Base-by-base conservation (phyloP, 2,888 invertebrate species). In the Tipula vernalis region DNA sequence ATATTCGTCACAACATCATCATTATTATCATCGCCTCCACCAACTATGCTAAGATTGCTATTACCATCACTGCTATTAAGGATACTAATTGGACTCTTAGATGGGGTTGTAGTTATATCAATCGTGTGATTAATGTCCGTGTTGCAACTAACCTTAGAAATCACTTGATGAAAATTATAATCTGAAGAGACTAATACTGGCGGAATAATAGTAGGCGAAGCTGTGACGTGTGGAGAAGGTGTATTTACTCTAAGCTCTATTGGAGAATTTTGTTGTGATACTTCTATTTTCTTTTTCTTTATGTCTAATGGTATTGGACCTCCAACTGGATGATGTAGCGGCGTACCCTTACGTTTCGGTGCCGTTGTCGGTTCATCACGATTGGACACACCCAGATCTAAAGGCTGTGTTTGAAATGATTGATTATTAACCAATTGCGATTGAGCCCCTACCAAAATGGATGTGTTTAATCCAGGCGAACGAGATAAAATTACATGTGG, bases 371-470 rank as follows among this genome's bases (percentile, higher is more conserved):
- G 87, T 44, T 89, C 89, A 18, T 89, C 88, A 5, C 89, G 89
- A 41, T 91, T 51, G 2, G 86, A 86, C 42, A 95, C 94, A 51
- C 96, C 96, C 87, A 96, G 93, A 90, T 96, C 96, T 44, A 96
- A 92, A 12, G 96, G 96, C 90, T 96, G 96, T 87, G 95, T 95
- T 91, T 96, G 96, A 89, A 95, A 94, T 86, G 92, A 88, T 71
- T 47, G 39, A 39, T 57, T 44, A 18, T 15, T 42, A 8, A 85
- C 5, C 42, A 85, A 44, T 85, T 90, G 90, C 3, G 89, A 89
- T 28, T 89, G 89, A 15, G 88, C 89, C 6, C 92, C 92, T 92
- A 88, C 28, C 10, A n/a, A n/a, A 92, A 91, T 85, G 91, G 91
- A 10, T 93, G 92, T 87, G 93, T 92, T 86, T 83, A 83, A 8